Percentiles rank a stretch among this genome's conserved stretches.
Evolutionary conservation across 2,888 invertebrate genomes (phyloP).

Genomic region (Torymus aiolomorphi): DNA sequence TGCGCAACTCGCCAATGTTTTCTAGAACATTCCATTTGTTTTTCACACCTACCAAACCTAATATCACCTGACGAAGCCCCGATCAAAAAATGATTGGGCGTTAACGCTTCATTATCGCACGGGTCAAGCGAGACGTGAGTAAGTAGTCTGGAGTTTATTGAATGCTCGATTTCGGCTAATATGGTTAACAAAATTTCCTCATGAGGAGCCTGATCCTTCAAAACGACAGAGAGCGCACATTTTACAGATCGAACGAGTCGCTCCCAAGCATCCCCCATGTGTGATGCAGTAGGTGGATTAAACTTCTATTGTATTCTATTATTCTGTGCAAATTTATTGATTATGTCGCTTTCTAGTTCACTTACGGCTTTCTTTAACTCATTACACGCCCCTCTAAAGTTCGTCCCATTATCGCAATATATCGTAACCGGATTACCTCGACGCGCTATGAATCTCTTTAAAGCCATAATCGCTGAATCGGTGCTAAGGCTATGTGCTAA

Average conservation of each 20-base stretch:
- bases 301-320: neutral
- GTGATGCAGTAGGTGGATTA: neutral
- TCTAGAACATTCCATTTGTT: neutral
- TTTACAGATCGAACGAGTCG: neutral
- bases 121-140: neutral
- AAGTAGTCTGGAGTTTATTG: neutral
- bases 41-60: neutral
- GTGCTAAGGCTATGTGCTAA: constrained; percentile 8
- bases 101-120: neutral
- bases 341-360: neutral
- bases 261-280: no score
- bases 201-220: neutral
- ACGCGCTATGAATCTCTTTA: neutral
- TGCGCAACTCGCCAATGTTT: neutral
- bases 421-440: neutral
- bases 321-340: neutral
- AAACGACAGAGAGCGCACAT: neutral
- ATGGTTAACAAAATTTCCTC: neutral
- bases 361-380: neutral
- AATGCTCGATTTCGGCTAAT: neutral
- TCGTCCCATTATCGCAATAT: constrained; percentile 7
- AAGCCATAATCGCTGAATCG: constrained; percentile 17
- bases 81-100: neutral
- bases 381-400: no score
- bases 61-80: neutral